A percentile compares a stretch with the other conserved stretches of the same genome.
Conservation (phyloP, 1,140 invertebrate genomes). For the Cryptotermes secundus region DNA sequence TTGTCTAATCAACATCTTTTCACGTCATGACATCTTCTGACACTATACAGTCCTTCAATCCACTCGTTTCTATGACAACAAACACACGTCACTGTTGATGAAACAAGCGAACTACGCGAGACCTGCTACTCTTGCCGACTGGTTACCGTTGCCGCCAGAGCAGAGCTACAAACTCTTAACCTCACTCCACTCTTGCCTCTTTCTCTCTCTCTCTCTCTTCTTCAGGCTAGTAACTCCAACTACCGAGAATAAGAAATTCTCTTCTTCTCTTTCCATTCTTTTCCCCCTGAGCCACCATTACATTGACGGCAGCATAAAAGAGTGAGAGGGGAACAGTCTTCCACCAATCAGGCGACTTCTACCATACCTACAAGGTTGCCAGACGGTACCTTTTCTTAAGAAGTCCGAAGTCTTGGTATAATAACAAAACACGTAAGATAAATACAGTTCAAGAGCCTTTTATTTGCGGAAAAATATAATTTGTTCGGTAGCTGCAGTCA, state of each 20-base stretch:
- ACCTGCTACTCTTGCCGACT: background rate
- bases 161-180: background rate
- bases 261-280: conserved; percentile 1
- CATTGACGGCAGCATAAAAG: background rate
- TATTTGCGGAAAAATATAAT: no score
- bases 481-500: no score
- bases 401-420: conserved; percentile 6
- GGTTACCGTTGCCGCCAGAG: background rate
- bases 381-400: background rate
- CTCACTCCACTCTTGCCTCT: background rate
- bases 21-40: background rate
- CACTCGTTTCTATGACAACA: background rate
- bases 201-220: background rate
- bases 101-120: background rate
- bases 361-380: conserved; percentile 9
- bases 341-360: conserved; percentile 8
- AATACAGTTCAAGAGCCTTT: background rate
- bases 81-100: background rate
- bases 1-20: conserved; percentile 16
- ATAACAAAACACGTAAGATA: conserved; percentile 6
- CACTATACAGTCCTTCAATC: background rate
- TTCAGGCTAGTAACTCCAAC: background rate
- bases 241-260: background rate
- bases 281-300: conserved; percentile 3
- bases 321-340: background rate